phyloP scores from a whole-genome alignment of 2,888 invertebrate species.

The Mamestra brassicae region DNA sequence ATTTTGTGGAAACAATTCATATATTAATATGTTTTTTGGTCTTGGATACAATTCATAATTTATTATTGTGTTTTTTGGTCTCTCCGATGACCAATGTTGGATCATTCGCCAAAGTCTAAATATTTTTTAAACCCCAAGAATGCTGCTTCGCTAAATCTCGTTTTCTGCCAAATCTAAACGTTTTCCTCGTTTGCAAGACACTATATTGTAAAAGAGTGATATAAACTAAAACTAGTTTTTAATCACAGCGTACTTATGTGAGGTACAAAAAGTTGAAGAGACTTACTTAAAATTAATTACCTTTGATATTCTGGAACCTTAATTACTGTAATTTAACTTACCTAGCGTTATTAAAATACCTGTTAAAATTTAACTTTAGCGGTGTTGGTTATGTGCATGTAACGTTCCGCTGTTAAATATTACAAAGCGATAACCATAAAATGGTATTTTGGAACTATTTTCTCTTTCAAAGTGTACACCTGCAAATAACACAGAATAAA shows the following conservation, averaged over 20 bases:
- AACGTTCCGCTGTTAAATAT: neutral
- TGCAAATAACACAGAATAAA: constrained; percentile 15
- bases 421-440: constrained; percentile 1
- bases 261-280: constrained; percentile 32
- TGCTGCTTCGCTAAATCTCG: neutral
- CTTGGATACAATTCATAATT: too few relatives aligned
- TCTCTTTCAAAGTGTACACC: constrained; percentile 3
- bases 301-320: constrained; percentile 19
- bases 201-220: neutral
- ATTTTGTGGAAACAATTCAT: too few relatives aligned
- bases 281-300: constrained; percentile 15
- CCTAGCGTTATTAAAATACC: constrained; percentile 4
- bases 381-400: neutral
- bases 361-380: constrained; percentile 9
- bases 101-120: neutral
- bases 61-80: neutral
- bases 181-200: constrained; percentile 40
- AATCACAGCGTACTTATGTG: constrained; percentile 18
- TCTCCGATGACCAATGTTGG: neutral
- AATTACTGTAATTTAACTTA: constrained; percentile 24
- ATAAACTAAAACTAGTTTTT: constrained; percentile 40
- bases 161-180: constrained; percentile 16
- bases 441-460: neutral
- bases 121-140: constrained; percentile 8
- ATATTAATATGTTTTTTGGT: neutral